Evolutionary conservation across 2,797 vertebrate species (phyloP).

Genomic region (Prionace glauca): DNA sequence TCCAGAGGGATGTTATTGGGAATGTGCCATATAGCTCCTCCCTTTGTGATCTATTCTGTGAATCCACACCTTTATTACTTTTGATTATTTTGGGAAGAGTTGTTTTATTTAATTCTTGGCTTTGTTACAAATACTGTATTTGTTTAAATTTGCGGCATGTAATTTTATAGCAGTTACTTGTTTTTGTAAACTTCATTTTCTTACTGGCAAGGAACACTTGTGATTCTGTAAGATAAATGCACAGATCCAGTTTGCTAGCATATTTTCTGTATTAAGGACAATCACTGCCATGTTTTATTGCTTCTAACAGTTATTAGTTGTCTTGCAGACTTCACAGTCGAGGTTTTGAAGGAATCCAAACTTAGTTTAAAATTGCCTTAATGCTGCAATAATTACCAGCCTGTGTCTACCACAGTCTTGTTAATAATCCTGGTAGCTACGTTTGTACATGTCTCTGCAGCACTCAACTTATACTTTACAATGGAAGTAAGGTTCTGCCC

Average conservation of each 20-base stretch:
- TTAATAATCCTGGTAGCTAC: neutral
- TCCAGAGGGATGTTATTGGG: too few species aligned
- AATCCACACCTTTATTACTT: neutral
- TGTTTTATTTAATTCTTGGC: neutral
- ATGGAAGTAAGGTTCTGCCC: neutral
- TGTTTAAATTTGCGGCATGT: neutral
- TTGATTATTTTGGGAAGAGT: neutral
- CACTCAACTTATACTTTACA: neutral
- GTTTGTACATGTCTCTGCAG: neutral
- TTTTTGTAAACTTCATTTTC: neutral
- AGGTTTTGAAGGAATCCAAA: neutral
- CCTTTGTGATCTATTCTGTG: too few species aligned
- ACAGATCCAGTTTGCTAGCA: neutral
- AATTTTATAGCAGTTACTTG: neutral
- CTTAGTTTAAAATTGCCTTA: neutral
- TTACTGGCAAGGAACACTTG: neutral
- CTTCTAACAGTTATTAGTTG: neutral
- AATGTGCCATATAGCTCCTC: neutral
- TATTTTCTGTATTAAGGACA: neutral
- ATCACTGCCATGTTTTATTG: neutral
- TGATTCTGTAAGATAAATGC: neutral
- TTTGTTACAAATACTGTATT: neutral
- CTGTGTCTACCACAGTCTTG: constrained; percentile 16
- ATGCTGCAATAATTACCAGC: neutral
- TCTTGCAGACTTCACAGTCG: neutral